A percentile compares a stretch with the other conserved stretches of the same genome.
phyloP scores from a whole-genome alignment of 1,140 invertebrate genomes.

The Latrodectus geometricus region DNA sequence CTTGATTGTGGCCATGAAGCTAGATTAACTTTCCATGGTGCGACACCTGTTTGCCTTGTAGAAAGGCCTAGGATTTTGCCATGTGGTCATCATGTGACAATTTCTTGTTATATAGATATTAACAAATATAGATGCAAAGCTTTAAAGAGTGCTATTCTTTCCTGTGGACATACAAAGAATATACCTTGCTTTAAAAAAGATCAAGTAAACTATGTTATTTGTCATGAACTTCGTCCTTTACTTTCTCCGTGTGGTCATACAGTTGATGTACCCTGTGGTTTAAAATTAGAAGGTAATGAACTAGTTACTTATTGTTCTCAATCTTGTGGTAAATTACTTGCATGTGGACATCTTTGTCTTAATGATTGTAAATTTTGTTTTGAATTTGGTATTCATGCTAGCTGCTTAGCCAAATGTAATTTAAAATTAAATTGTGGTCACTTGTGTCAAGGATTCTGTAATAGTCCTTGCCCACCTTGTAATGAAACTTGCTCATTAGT shows the following conservation, averaged over 20 bases:
- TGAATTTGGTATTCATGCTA: slow-evolving; percentile 27
- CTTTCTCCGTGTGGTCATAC: slow-evolving; percentile 53
- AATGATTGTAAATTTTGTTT: slow-evolving; percentile 1
- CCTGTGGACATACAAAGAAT: slow-evolving; percentile 48
- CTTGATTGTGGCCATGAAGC: slow-evolving; percentile 23
- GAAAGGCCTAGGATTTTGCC: slow-evolving; percentile 13
- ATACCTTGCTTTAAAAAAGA: slow-evolving; percentile 28
- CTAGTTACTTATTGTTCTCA: slow-evolving; percentile 16
- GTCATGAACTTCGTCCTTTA: background rate
- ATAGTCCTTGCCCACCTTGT: slow-evolving; percentile 66
- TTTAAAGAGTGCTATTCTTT: slow-evolving; percentile 4
- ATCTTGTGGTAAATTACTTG: slow-evolving; percentile 39
- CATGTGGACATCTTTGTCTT: slow-evolving; percentile 57
- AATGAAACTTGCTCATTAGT: slow-evolving; percentile 66
- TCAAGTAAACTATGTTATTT: background rate
- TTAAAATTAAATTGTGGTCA: slow-evolving; percentile 73
- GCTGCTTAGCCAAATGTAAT: slow-evolving; percentile 71
- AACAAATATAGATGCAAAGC: slow-evolving; percentile 16
- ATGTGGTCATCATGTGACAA: slow-evolving; percentile 18
- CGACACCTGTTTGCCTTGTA: background rate
- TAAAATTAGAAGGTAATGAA: slow-evolving; percentile 19
- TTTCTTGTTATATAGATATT: slow-evolving; percentile 18
- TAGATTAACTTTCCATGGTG: background rate
- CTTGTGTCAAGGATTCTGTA: slow-evolving; percentile 59
- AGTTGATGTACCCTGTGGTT: slow-evolving; percentile 26